A percentile compares a stretch with the other conserved stretches of the same genome.
Evolutionary conservation across 2,113 vertebrate species (phyloP).

Genomic region (Catharus minimus): DNA sequence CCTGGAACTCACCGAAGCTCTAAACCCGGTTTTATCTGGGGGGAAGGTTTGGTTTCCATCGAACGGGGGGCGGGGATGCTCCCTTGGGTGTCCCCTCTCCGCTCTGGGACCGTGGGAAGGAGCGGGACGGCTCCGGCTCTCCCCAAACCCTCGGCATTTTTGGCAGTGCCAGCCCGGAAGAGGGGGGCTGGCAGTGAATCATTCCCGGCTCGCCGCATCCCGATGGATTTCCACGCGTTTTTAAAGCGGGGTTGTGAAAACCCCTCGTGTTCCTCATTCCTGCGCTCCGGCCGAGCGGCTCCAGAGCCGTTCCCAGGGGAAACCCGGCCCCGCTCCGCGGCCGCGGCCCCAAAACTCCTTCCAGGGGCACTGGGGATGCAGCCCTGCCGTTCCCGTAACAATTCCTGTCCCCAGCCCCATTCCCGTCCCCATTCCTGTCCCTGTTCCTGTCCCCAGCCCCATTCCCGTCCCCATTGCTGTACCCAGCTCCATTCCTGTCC

Average conservation of each 20-base stretch:
- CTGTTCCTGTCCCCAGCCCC: too few species aligned
- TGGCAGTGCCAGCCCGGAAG: not conserved
- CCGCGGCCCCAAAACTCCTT: not conserved
- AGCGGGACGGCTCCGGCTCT: too few species aligned
- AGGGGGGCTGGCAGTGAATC: not conserved
- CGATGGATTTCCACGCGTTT: fast-evolving
- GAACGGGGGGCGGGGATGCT: too few species aligned
- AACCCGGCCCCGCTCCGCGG: fast-evolving
- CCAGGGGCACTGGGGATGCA: not conserved
- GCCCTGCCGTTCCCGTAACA: too few species aligned
- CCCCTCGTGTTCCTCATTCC: not conserved
- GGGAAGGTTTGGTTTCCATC: too few species aligned
- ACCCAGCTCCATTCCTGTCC: too few species aligned
- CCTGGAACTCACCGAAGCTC: fast-evolving
- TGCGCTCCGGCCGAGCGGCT: not conserved
- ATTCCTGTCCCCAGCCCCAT: too few species aligned
- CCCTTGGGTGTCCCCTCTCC: fast-evolving
- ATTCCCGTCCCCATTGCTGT: too few species aligned
- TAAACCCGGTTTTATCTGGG: not conserved
- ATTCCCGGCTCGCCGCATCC: not conserved
- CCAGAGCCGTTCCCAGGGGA: not conserved
- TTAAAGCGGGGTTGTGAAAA: not conserved
- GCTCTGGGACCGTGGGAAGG: fast-evolving
- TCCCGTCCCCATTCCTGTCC: too few species aligned
- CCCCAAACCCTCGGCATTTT: fast-evolving